Evolutionary conservation across 1,140 invertebrate genomes (phyloP).

Genomic region (Hypsibius dujardini): DNA sequence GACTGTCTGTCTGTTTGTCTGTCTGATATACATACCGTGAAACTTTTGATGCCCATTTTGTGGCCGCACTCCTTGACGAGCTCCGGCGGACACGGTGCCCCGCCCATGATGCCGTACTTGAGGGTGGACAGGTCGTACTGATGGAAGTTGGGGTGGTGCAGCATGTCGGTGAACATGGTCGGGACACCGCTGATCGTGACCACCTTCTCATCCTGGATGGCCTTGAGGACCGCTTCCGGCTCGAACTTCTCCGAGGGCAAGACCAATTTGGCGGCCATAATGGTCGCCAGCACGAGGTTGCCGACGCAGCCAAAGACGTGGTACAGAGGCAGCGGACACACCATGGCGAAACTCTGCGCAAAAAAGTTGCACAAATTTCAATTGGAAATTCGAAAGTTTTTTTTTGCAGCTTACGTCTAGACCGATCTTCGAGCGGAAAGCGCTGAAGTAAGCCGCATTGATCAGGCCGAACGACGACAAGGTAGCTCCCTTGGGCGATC

Average conservation of each 20-base stretch:
- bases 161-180: slow-evolving; percentile 39
- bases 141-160: slow-evolving; percentile 29
- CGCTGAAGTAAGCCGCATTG: slow-evolving; percentile 37
- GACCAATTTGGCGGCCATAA: slow-evolving; percentile 31
- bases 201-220: slow-evolving; percentile 25
- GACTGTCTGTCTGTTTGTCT: too few relatives aligned
- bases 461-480: slow-evolving; percentile 38
- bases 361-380: slow-evolving; percentile 30
- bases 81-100: slow-evolving; percentile 30
- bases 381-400: background rate
- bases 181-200: slow-evolving; percentile 37
- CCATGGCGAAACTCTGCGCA: background rate
- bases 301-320: slow-evolving; percentile 39
- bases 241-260: slow-evolving; percentile 31
- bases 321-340: slow-evolving; percentile 36
- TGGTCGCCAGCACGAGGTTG: slow-evolving; percentile 31
- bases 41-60: slow-evolving; percentile 1
- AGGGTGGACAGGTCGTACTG: slow-evolving; percentile 27
- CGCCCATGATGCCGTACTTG: slow-evolving; percentile 28
- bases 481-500: slow-evolving; percentile 37
- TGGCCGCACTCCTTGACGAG: slow-evolving; percentile 23
- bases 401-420: too few relatives aligned
- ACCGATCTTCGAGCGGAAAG: slow-evolving; percentile 24
- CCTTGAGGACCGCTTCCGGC: slow-evolving; percentile 29
- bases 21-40: background rate